Base-by-base conservation (phyloP, 1,140 invertebrate genomes). In the Doryteuthis pealeii region DNA sequence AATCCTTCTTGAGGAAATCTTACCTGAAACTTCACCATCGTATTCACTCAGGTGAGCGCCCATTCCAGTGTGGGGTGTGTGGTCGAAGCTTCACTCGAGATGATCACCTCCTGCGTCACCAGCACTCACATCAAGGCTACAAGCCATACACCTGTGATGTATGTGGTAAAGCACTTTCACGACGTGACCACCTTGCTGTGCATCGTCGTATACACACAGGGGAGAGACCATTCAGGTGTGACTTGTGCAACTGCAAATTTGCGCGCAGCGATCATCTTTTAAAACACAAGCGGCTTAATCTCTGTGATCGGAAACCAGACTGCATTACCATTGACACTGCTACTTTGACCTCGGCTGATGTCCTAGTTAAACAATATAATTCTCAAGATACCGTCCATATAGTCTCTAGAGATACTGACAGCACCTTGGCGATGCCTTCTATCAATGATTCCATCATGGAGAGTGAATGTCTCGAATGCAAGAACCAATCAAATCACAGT, bases 81-180 rank as follows among this genome's bases (percentile, higher is more conserved):
- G 95, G 95, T 26, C 99, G 99, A 88, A 96, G 97, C 8, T 99
- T 99, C 89, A 98, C 95, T 77, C 97, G 99, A 88, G 98, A 96
- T 77, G 99, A 97, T 66, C 99, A 99, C 89, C 91, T 99, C 72
- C 99, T 99, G 86, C 99, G 97, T 1, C 97, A 99, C 88, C 96
- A 94, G 54, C 91, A 97, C 68, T 99, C 99, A 88, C 97, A 99
- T 89, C 99, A 96, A 0, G 96, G 96, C 3, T 99, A 95, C 90
- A 99, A 99, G 86, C 97, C 96, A 1, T 99, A 98, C 89, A 92
- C 94, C 0, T 99, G 97, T 88, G 93, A 95, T 80, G 90, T 94
- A 2, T 99, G 97, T 89, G 94, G 94, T 22, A 90, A 95, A 72
- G 93, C 95, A 2, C 98, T 98, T 79, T 88, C 86, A 72, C 77